Conservation (phyloP, 2,888 invertebrate species). For the Tipula vernalis region DNA sequence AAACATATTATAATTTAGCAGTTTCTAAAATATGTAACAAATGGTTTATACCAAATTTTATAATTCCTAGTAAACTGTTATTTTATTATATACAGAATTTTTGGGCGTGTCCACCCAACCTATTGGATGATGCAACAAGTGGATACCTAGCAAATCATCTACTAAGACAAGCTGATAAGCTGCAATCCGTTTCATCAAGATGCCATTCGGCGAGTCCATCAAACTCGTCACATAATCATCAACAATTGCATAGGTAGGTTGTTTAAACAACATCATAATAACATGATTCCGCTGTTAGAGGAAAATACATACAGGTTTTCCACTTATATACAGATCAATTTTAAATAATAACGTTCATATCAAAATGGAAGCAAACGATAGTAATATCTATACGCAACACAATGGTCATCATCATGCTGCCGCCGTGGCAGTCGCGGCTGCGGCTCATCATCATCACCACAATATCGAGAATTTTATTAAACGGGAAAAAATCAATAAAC, state of each 20-base stretch:
- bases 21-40: no score
- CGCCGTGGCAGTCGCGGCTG: neutral
- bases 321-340: neutral
- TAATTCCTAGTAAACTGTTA: no score
- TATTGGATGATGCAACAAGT: slow-evolving; percentile 13
- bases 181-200: slow-evolving; percentile 8
- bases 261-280: neutral
- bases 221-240: neutral
- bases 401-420: neutral
- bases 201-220: slow-evolving; percentile 15
- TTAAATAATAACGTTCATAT: neutral
- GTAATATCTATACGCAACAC: neutral
- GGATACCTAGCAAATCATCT: slow-evolving; percentile 6
- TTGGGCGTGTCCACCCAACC: slow-evolving; percentile 16
- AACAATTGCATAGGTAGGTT: slow-evolving; percentile 12
- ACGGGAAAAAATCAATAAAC: neutral
- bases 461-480: neutral
- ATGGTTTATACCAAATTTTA: no score
- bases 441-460: neutral
- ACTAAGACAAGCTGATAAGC: neutral
- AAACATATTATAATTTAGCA: no score
- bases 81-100: slow-evolving; percentile 12
- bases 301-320: neutral
- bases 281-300: neutral
- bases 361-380: neutral